Base-by-base conservation (phyloP, 2,113 vertebrate genomes). In the Okapia johnstoni region DNA sequence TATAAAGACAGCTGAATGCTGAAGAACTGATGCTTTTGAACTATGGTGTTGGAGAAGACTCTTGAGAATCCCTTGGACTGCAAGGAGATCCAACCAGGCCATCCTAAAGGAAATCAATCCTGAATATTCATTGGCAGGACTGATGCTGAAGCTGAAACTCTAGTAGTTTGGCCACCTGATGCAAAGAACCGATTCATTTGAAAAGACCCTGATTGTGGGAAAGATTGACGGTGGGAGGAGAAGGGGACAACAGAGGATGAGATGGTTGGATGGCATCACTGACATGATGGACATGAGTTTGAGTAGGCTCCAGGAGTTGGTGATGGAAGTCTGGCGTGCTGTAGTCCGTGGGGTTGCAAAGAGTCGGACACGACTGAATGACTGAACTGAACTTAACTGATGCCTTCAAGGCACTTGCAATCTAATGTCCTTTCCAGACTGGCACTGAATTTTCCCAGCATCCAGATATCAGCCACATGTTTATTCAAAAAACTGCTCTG, bases 401-500 rank as follows among this genome's bases (percentile, higher is more conserved):
- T 60, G 58, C 50, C 30, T 26, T 86, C 46, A 70, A 40, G 66
- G n/a, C 66, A 23, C 46, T 90, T 93, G 17, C 48, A 86, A 26
- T 87, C 79, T 48, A 84, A 7, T 36, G 16, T 79, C 36, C 6
- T 60, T 98, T 88, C 81, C 80, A 30, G 54, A 4, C 33, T 90
- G 40, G 73, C 52, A 97, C 4, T 52, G 46, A 87, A 58, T 70
- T 46, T 61, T 19, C 23, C 36, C 26, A 46, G 1, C 4, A 88
- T 52, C 26, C 33, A 73, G 12, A 46, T 60, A 87, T 88, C 50
- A 88, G 30, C 36, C 57, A 76, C 10, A 83, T 85, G 48, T 60
- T 95, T 86, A 83, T 46, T 40, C 81, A 96, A 63, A 83, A 1
- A 63, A 88, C 70, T 93, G 88, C 58, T 79, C 91, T 81, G 3